Conservation (phyloP, 1,140 invertebrate genomes). For the Saccostrea glomerata region DNA sequence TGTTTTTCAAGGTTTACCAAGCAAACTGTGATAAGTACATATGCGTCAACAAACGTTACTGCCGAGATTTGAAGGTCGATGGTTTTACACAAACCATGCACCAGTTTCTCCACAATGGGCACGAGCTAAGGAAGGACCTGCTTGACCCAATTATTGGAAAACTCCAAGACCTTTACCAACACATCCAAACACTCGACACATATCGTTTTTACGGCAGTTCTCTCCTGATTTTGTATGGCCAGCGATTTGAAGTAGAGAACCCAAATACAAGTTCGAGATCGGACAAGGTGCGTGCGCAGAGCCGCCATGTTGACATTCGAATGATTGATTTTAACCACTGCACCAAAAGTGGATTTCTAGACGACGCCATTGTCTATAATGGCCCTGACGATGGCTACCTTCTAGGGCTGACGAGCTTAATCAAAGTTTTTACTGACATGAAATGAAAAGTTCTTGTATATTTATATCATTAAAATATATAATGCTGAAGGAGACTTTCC, state of each 20-base stretch:
- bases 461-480: no score
- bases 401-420: conserved; percentile 88
- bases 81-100: conserved; percentile 90
- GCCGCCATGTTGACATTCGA: conserved; percentile 85
- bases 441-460: neutral
- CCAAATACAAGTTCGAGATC: neutral
- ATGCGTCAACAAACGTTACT: conserved; percentile 96
- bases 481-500: no score
- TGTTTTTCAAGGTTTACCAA: conserved; percentile 85
- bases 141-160: conserved; percentile 88
- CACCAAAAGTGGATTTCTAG: conserved; percentile 79
- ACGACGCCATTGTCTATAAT: conserved; percentile 84
- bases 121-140: conserved; percentile 84
- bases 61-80: conserved; percentile 88
- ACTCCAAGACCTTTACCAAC: conserved; percentile 86
- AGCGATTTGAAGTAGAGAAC: neutral
- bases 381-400: conserved; percentile 95
- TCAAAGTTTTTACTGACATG: conserved; percentile 68
- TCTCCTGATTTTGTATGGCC: conserved; percentile 93
- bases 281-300: neutral
- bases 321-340: conserved; percentile 98
- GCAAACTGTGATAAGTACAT: conserved; percentile 84
- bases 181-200: conserved; percentile 91
- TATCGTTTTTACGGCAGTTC: conserved; percentile 97
- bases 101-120: conserved; percentile 92